Conservation (phyloP, 2,113 vertebrate genomes). For the Mugil cephalus region DNA sequence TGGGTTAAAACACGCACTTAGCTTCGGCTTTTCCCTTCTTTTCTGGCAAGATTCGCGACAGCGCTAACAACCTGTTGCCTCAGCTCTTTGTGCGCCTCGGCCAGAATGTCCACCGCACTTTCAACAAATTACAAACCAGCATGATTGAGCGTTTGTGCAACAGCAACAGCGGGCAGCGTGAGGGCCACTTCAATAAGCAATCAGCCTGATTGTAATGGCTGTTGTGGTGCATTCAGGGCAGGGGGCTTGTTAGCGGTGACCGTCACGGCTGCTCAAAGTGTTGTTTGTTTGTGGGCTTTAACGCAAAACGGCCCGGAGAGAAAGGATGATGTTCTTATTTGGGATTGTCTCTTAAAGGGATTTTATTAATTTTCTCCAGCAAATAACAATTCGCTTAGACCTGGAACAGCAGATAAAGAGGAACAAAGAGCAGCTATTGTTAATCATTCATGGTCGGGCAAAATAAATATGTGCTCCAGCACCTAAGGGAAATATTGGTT, state of each 20-base stretch:
- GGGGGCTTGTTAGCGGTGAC: constrained; percentile 21
- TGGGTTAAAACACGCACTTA: too few species aligned
- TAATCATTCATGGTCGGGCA: background rate
- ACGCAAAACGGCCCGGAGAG: background rate
- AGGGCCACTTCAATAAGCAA: constrained; percentile 45
- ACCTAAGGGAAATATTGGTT: background rate
- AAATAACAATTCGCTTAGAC: background rate
- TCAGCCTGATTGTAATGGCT: constrained; percentile 13
- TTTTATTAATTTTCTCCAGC: background rate
- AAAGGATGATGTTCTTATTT: background rate
- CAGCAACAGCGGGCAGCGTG: constrained; percentile 7
- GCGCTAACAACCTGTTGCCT: constrained; percentile 8
- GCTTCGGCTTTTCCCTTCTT: background rate
- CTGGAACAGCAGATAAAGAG: background rate
- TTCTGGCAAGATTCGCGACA: background rate
- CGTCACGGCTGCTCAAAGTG: constrained; percentile 13
- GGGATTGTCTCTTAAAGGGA: background rate
- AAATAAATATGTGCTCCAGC: background rate
- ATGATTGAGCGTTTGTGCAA: constrained; percentile 28
- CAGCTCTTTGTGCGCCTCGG: background rate
- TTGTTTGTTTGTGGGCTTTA: constrained; percentile 3
- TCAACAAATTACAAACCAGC: constrained; percentile 4
- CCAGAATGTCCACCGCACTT: background rate
- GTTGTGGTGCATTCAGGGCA: background rate
- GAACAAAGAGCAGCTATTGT: background rate